These are phyloP conservation scores for Parambassis ranga DNA, from an alignment of 2,797 vertebrate genomes.

Conservation along the genomic window DNA sequence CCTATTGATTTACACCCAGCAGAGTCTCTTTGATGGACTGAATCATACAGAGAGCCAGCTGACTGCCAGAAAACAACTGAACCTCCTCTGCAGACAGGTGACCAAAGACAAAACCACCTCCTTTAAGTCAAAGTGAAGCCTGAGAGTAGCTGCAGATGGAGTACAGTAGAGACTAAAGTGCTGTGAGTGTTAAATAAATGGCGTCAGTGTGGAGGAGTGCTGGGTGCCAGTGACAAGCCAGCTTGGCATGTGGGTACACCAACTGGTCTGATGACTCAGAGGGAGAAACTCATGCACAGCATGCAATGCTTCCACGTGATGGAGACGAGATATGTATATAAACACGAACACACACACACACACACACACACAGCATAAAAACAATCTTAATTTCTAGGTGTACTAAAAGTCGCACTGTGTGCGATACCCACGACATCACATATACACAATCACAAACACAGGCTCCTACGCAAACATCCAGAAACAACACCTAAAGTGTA, in stretches of 20 bases:
- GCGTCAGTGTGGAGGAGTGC: constrained; percentile 50
- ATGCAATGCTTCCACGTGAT: constrained; percentile 18
- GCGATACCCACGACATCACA: neutral
- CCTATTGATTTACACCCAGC: too few relatives aligned
- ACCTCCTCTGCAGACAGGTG: constrained; percentile 1
- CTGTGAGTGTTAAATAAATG: constrained; percentile 20
- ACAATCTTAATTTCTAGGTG: too few relatives aligned
- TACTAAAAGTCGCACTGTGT: too few relatives aligned
- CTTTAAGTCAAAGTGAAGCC: neutral
- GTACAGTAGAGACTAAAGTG: constrained; percentile 10
- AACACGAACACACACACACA: neutral
- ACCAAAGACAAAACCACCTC: too few relatives aligned
- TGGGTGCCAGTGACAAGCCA: constrained; percentile 46
- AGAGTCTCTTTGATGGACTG: neutral
- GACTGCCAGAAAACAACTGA: neutral
- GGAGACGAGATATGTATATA: constrained; percentile 10
- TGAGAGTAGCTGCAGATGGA: neutral
- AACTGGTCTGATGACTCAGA: constrained; percentile 74
- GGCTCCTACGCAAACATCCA: neutral
- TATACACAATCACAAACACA: neutral
- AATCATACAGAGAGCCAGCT: neutral
- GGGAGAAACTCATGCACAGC: constrained; percentile 37
- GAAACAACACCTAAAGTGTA: neutral
- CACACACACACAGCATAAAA: too few relatives aligned
- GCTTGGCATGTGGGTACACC: constrained; percentile 70